Percentiles rank a stretch among this genome's conserved stretches.
phyloP scores from a whole-genome alignment of 1,140 invertebrate species.

The Drosophila bocki region DNA sequence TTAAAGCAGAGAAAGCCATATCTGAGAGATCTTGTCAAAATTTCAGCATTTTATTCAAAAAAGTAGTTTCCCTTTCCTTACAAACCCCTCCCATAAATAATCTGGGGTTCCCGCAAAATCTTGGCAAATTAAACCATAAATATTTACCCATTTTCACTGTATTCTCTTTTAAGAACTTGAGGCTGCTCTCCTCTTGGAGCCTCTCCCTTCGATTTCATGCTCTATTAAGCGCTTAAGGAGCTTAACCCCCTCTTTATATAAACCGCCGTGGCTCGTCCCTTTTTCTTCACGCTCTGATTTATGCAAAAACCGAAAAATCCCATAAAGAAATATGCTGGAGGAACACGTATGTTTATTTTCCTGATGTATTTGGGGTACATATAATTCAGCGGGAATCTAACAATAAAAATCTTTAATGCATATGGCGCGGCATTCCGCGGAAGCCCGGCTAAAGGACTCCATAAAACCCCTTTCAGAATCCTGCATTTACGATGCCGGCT shows the following conservation, averaged over 20 bases:
- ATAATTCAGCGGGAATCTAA: constrained; percentile 54
- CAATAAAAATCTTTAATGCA: constrained; percentile 82
- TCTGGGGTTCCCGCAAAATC: not conserved
- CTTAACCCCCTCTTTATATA: constrained; percentile 18
- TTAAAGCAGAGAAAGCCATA: no score
- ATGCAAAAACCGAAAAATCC: constrained; percentile 54
- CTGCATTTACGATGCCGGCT: constrained; percentile 44
- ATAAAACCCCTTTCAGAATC: constrained; percentile 61
- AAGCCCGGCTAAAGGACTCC: constrained; percentile 45
- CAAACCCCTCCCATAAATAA: not conserved
- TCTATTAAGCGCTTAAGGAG: constrained; percentile 38
- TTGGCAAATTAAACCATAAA: constrained; percentile 22
- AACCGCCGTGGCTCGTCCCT: no score
- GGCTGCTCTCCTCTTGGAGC: not conserved
- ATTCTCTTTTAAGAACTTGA: constrained; percentile 20
- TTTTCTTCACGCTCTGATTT: constrained; percentile 54
- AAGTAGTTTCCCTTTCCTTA: not conserved
- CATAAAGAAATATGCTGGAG: constrained; percentile 64
- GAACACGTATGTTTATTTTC: constrained; percentile 12
- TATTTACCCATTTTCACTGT: constrained; percentile 27
- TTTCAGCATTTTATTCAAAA: not conserved
- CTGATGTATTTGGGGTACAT: constrained; percentile 4
- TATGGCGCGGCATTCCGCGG: constrained; percentile 46
- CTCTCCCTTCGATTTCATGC: constrained; percentile 25
- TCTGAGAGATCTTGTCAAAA: no score